A percentile compares a stretch with the other conserved stretches of the same genome.
Evolutionary conservation across 2,113 vertebrate species (phyloP).

Genomic region (Megaceryle torquata): DNA sequence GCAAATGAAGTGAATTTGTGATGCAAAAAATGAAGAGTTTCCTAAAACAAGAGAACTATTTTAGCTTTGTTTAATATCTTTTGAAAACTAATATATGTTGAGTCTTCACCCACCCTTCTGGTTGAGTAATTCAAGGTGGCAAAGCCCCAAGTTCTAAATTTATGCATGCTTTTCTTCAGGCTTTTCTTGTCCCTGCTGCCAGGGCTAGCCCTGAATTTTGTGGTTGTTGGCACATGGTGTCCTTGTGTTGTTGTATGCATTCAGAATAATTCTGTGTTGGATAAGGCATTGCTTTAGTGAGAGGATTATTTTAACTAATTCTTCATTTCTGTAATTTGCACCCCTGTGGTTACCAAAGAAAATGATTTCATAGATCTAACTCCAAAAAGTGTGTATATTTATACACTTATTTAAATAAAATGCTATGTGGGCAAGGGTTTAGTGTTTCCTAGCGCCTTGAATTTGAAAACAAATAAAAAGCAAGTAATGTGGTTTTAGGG

Average conservation of each 20-base stretch:
- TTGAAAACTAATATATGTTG: background rate
- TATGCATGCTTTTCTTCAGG: background rate
- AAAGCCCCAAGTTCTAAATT: background rate
- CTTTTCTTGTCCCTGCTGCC: background rate
- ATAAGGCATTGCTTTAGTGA: background rate
- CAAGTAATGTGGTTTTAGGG: background rate
- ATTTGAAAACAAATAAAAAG: background rate
- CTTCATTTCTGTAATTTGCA: background rate
- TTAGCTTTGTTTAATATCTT: background rate
- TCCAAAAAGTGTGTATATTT: background rate
- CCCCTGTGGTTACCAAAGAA: background rate
- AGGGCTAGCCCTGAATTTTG: background rate
- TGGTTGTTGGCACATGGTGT: background rate
- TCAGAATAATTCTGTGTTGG: background rate
- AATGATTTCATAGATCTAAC: background rate
- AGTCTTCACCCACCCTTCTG: background rate
- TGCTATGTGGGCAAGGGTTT: background rate
- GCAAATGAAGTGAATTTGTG: background rate
- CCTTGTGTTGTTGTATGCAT: fast-evolving
- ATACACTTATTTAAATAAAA: background rate
- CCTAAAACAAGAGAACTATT: background rate
- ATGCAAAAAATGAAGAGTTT: background rate
- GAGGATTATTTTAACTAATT: background rate
- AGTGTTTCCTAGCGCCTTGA: background rate
- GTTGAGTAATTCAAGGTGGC: background rate